Conservation (phyloP, 1,140 invertebrate genomes). For the Camponotus pennsylvanicus region DNA sequence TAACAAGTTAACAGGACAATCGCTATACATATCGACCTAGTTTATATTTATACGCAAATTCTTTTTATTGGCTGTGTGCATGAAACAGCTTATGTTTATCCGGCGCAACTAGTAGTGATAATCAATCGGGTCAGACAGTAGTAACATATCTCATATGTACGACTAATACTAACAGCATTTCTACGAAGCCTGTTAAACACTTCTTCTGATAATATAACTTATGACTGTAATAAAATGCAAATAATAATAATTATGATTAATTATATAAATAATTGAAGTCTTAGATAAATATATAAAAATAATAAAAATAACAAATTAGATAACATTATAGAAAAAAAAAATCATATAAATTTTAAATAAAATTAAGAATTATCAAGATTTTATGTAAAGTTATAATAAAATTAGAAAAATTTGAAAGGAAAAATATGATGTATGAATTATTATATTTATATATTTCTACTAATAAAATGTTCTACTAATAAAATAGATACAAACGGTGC, state of each 20-base stretch:
- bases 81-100: slow-evolving; percentile 14
- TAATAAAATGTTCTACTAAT: background rate
- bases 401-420: background rate
- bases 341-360: too few species aligned
- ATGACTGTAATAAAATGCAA: background rate
- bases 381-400: too few species aligned
- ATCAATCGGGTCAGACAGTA: slow-evolving; percentile 27
- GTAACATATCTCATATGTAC: background rate
- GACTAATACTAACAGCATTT: slow-evolving; percentile 1
- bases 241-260: background rate
- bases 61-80: background rate
- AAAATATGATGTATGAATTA: slow-evolving; percentile 15
- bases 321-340: too few species aligned
- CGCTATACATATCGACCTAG: background rate
- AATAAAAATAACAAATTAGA: too few species aligned
- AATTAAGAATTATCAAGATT: too few species aligned
- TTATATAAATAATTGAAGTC: too few species aligned
- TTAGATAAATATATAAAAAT: too few species aligned
- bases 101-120: slow-evolving; percentile 25
- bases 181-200: background rate
- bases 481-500: slow-evolving; percentile 74
- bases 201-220: background rate
- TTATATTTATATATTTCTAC: background rate
- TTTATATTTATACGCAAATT: background rate
- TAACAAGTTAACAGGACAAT: slow-evolving; percentile 17